These are phyloP conservation scores for Agriotes lineatus DNA, from an alignment of 2,888 invertebrate genomes.

Conservation along the genomic window DNA sequence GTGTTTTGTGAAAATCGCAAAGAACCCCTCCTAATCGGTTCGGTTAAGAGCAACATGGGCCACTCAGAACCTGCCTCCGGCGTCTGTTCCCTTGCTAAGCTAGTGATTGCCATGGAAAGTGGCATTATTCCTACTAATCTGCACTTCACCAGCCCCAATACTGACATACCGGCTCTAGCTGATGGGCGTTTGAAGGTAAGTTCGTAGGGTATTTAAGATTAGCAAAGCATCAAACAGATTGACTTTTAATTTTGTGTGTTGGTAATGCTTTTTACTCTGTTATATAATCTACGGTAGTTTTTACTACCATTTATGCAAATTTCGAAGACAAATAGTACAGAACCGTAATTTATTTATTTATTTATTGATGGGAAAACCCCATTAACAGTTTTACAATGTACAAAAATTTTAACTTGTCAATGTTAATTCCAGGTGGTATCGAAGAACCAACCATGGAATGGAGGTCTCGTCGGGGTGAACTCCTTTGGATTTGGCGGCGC, in stretches of 20 bases:
- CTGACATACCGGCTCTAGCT: constrained; percentile 88
- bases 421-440: constrained; percentile 75
- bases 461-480: constrained; percentile 93
- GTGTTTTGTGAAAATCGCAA: constrained; percentile 88
- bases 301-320: too few species aligned
- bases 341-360: not conserved
- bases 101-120: constrained; percentile 92
- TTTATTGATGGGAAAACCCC: too few species aligned
- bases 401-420: not conserved
- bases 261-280: too few species aligned
- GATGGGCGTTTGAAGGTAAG: constrained; percentile 88
- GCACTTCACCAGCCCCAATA: constrained; percentile 89
- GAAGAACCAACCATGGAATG: constrained; percentile 85
- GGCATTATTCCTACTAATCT: constrained; percentile 92
- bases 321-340: too few species aligned
- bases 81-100: constrained; percentile 90
- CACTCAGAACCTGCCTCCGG: constrained; percentile 96
- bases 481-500: constrained; percentile 99
- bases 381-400: too few species aligned
- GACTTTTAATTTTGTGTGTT: too few species aligned
- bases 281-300: too few species aligned
- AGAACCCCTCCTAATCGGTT: constrained; percentile 89
- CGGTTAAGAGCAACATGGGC: constrained; percentile 99
- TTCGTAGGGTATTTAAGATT: too few species aligned
- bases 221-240: not conserved